Evolutionary conservation across 2,888 invertebrate genomes (phyloP).

Genomic region (Agapetus fuscipes): DNA sequence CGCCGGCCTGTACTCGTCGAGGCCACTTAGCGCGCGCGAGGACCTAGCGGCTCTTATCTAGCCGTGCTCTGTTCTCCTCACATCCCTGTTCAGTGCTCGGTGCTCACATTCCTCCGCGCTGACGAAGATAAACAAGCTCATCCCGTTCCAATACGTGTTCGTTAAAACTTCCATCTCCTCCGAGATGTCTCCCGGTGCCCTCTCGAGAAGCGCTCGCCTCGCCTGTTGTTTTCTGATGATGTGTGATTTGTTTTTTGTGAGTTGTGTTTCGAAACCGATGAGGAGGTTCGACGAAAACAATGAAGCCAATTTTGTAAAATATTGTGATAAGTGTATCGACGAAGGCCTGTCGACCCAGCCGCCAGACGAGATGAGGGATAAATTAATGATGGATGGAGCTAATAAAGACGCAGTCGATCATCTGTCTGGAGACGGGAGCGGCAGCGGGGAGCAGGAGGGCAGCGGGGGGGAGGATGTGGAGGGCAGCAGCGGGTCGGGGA

Average conservation of each 20-base stretch:
- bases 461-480: neutral
- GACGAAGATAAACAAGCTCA: no score
- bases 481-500: no score
- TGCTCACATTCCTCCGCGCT: neutral
- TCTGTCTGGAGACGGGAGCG: neutral
- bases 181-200: no score
- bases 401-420: conserved; percentile 4
- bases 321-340: conserved; percentile 18
- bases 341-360: conserved; percentile 5
- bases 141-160: no score
- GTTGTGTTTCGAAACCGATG: conserved; percentile 3
- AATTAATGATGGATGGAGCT: conserved; percentile 18
- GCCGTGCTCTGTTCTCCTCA: conserved; percentile 1
- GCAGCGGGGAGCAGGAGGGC: neutral
- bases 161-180: no score
- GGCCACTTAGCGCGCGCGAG: conserved; percentile 5
- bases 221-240: no score
- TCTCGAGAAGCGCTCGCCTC: no score
- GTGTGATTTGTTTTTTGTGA: conserved; percentile 5
- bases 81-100: neutral
- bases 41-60: conserved; percentile 7
- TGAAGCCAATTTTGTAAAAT: conserved; percentile 13
- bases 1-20: conserved; percentile 9
- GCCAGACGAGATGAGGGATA: conserved; percentile 9
- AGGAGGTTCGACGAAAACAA: no score